These are phyloP conservation scores for Craseonycteris thonglongyai DNA, from an alignment of 2,113 vertebrate genomes.

Conservation along the genomic window DNA sequence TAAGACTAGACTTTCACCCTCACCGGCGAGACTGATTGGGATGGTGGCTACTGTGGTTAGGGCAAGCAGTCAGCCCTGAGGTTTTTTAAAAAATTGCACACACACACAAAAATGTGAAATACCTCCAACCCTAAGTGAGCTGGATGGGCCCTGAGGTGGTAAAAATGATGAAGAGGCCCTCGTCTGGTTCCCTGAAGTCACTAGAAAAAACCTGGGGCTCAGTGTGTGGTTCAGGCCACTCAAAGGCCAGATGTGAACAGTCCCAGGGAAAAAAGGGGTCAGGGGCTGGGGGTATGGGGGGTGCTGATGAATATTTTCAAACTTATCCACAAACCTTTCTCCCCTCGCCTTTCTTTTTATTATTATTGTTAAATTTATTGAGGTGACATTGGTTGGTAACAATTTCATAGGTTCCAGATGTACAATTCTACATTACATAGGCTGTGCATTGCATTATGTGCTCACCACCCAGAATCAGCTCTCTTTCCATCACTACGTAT, in stretches of 20 bases:
- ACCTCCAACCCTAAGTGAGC: not conserved
- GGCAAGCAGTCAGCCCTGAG: not conserved
- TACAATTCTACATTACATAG: too few relatives aligned
- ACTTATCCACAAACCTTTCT: not conserved
- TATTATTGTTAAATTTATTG: too few relatives aligned
- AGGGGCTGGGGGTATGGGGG: too few relatives aligned
- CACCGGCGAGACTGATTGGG: not conserved
- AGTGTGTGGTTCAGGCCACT: accelerated
- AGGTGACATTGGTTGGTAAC: too few relatives aligned
- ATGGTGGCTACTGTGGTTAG: not conserved
- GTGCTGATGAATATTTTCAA: not conserved
- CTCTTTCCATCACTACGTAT: too few relatives aligned
- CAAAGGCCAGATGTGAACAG: not conserved
- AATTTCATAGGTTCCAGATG: too few relatives aligned
- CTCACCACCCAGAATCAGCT: too few relatives aligned
- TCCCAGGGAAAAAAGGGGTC: not conserved
- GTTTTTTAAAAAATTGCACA: not conserved
- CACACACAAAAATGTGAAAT: not conserved
- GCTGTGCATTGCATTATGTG: too few relatives aligned
- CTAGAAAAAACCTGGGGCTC: accelerated
- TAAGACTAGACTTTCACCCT: not conserved
- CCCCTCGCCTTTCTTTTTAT: too few relatives aligned
- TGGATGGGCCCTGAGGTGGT: not conserved
- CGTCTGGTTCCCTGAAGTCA: not conserved
- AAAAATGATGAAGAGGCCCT: accelerated